Evolutionary conservation across 2,797 vertebrate species (phyloP).

Genomic region (Tarsius wallacei): DNA sequence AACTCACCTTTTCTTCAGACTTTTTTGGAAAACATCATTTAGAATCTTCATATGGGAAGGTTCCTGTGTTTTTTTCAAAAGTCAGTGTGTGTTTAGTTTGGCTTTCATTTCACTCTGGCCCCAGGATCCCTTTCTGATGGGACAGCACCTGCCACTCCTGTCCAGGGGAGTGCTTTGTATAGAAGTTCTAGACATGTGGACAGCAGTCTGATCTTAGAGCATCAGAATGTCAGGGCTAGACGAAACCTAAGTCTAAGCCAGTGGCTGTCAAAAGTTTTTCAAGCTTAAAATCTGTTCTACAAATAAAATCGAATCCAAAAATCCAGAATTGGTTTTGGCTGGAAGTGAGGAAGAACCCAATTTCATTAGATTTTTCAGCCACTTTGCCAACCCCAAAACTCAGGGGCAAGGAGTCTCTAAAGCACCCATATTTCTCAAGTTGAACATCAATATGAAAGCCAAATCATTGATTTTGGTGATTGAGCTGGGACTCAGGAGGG

Average conservation of each 20-base stretch:
- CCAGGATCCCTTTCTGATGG: rapidly evolving
- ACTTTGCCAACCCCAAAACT: neutral
- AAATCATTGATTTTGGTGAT: neutral
- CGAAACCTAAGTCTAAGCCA: neutral
- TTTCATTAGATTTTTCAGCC: neutral
- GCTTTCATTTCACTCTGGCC: neutral
- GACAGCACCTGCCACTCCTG: neutral
- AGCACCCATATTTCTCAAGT: neutral
- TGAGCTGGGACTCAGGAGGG: neutral
- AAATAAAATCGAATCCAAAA: neutral
- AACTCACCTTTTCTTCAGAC: constrained; percentile 51
- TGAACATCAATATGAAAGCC: neutral
- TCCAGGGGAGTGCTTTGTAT: neutral
- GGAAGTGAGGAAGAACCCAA: neutral
- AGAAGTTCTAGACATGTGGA: neutral
- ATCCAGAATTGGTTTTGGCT: neutral
- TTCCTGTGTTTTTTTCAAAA: neutral
- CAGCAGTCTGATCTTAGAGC: neutral
- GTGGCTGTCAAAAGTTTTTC: neutral
- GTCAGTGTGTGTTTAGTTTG: neutral
- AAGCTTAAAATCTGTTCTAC: neutral
- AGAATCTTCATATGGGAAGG: neutral
- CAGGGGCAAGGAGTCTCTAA: neutral
- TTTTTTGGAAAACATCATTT: neutral
- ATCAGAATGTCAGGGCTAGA: neutral